Evolutionary conservation across 92 coral and sea anemone genomes (phyloP).

Genomic region (Micromussa lordhowensis): DNA sequence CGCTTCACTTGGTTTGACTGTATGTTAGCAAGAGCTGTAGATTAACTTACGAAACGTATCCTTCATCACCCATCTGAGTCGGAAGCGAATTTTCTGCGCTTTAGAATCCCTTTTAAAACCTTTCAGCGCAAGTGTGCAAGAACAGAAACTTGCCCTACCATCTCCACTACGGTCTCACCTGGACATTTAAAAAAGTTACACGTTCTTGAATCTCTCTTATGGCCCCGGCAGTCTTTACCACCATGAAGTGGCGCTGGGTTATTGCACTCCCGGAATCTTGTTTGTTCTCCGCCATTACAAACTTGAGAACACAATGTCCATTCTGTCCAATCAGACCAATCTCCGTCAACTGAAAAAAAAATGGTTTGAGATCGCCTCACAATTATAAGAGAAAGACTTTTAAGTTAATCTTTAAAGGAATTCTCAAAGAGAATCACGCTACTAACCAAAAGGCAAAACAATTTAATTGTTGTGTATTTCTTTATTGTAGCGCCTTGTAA

Average conservation of each 20-base stretch:
- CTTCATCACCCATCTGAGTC: no score
- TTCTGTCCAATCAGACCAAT: constrained; percentile 65
- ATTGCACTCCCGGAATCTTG: constrained; percentile 50
- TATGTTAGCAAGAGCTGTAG: no score
- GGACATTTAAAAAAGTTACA: constrained; percentile 54
- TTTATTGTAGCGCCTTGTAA: no score
- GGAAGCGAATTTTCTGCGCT: neutral
- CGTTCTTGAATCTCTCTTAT: constrained; percentile 24
- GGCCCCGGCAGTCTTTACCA: constrained; percentile 55
- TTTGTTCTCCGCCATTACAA: constrained; percentile 66
- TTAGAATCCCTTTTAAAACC: neutral
- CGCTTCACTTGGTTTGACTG: no score
- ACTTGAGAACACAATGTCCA: constrained; percentile 59
- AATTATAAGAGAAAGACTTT: neutral
- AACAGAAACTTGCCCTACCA: neutral
- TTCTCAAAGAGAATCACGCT: no score
- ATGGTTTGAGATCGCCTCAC: neutral
- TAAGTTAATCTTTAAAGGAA: neutral
- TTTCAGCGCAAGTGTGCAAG: neutral
- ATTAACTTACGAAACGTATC: no score
- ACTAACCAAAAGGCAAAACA: no score
- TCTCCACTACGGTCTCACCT: neutral
- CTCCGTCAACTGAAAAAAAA: constrained; percentile 49
- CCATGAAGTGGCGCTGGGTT: constrained; percentile 59
- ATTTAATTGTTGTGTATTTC: no score